Conservation (phyloP, 1,140 invertebrate species). For the Drosophila athabasca region DNA sequence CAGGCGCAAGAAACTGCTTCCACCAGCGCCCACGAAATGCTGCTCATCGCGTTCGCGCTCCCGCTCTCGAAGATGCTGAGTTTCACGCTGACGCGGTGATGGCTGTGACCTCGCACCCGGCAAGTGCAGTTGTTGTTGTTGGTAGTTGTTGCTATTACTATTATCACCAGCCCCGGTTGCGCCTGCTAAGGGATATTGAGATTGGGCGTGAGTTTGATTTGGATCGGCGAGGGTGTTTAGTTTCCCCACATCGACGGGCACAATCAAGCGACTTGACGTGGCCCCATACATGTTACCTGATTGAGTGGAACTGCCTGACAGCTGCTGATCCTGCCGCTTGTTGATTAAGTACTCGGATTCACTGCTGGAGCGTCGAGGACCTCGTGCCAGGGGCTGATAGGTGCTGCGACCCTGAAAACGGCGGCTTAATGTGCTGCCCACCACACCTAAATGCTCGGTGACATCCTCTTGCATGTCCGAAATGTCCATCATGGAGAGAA, state of each 20-base stretch:
- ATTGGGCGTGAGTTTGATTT: constrained; percentile 65
- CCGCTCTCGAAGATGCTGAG: constrained; percentile 65
- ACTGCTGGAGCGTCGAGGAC: constrained; percentile 84
- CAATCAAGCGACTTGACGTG: constrained; percentile 60
- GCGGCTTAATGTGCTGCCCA: constrained; percentile 90
- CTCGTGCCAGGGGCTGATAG: constrained; percentile 88
- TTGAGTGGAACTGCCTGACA: constrained; percentile 41
- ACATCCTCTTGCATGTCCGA: constrained; percentile 96
- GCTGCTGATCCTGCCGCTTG: constrained; percentile 64
- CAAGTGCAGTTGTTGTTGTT: constrained; percentile 74
- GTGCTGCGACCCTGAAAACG: constrained; percentile 88
- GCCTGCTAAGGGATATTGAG: constrained; percentile 80
- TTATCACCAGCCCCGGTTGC: constrained; percentile 44
- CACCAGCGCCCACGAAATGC: constrained; percentile 35
- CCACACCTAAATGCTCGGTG: constrained; percentile 94
- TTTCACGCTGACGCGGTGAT: constrained; percentile 61
- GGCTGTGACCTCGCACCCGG: constrained; percentile 45
- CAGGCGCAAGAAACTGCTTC: constrained; percentile 62
- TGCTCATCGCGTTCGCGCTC: constrained; percentile 44
- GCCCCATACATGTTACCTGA: constrained; percentile 75
- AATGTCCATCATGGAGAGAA: constrained; percentile 95
- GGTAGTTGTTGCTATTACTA: constrained; percentile 75
- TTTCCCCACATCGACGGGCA: constrained; percentile 64
- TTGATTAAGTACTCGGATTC: constrained; percentile 80
- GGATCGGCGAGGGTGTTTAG: constrained; percentile 53